Evolutionary conservation across 2,113 vertebrate species (phyloP), one percentile per base, ranked within the genome.

Genomic region (Vulpes lagopus): DNA sequence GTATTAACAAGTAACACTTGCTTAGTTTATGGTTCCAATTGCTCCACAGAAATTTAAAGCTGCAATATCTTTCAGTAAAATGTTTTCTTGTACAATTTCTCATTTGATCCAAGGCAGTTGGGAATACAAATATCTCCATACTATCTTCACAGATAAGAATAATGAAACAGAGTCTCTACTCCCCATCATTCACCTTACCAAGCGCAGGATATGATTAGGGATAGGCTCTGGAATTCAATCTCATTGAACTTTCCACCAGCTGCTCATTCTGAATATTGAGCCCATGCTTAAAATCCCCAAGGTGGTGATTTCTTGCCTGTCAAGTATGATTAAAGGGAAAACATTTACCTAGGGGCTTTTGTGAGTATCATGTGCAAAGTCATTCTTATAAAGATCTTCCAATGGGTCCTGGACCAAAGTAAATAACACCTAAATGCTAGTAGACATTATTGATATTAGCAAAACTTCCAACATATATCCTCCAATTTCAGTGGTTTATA

Each of bases 1-100:
- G 0, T 51, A n/a, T 43, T 82, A 82, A 55, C 19, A 23, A 11
- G 1, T n/a, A 55, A 74, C 35, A 59, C 19, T 38, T 60, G 3
- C 22, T 59, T 85, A 55, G 12, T 57, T 55, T 49, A 15, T 59
- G 12, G 5, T 78, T 92, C 14, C 69, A 81, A 17, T 67, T 3
- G 8, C 6, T 79, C 38, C 67, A 30, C 25, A 51, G 62, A 93
- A n/a, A 23, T 38, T 20, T 94, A 95, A 96, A 94, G 20, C 10
- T 2, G 3, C 84, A 80, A 15, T 67, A 79, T 92, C 71, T n/a
- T 32, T 74, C 8, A 87, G 11, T 3, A 59, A 94, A 96, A 4
- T 84, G 0, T 71, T 96, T 95, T 23, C 57, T 1, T 27, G 0
- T 49, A 11, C 20, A 19, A 32, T 92, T 67, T 91, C 35, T 84